Evolutionary conservation across 2,888 invertebrate species (phyloP).

Genomic region (Macrosiphum euphorbiae): DNA sequence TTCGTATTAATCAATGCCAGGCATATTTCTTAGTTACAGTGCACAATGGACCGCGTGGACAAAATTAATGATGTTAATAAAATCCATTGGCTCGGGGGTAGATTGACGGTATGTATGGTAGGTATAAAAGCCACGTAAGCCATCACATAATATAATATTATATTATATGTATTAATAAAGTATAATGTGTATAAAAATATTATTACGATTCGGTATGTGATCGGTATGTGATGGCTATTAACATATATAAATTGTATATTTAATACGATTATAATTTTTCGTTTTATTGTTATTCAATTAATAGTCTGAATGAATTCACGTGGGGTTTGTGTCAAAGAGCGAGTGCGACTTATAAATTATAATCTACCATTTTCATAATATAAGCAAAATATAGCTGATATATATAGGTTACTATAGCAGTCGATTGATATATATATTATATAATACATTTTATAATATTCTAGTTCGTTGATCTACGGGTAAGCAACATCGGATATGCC

Average conservation of each 20-base stretch:
- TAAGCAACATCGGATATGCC: not conserved
- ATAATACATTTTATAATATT: not conserved
- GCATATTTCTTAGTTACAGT: not conserved
- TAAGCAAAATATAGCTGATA: not conserved
- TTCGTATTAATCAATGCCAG: conserved; percentile 20
- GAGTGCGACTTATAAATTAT: not conserved
- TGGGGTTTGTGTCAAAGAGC: not conserved
- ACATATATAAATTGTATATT: not conserved
- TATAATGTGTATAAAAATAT: not conserved
- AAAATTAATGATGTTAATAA: conserved; percentile 15
- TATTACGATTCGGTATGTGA: not conserved
- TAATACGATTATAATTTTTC: not conserved
- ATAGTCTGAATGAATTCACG: not conserved
- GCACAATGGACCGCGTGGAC: not conserved
- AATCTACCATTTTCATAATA: not conserved
- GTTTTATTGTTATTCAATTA: conserved; percentile 15
- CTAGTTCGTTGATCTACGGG: conserved; percentile 16
- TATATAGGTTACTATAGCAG: not conserved
- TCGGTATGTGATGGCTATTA: not conserved
- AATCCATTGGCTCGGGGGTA: conserved; percentile 1
- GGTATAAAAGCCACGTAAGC: too few relatives aligned
- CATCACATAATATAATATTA: not conserved
- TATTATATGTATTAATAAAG: not conserved
- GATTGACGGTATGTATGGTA: not conserved
- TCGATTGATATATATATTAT: not conserved